Conservation (phyloP, 1,140 invertebrate species). For the Drosophila pandora region DNA sequence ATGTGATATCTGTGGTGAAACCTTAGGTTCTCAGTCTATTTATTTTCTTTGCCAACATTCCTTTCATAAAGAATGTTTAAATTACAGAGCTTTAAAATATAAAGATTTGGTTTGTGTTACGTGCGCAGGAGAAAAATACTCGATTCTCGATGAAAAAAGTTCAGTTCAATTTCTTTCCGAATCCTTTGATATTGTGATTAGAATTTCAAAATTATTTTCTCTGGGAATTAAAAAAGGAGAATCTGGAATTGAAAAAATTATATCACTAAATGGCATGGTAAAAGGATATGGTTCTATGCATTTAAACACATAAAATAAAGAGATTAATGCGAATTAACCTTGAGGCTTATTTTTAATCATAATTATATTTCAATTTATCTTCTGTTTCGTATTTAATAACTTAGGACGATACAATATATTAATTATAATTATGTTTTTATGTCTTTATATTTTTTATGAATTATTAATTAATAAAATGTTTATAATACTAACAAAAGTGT, state of each 20-base stretch:
- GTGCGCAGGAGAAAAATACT: conserved; percentile 21
- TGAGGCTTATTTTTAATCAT: too few relatives aligned
- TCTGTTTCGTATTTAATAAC: too few relatives aligned
- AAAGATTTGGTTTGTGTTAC: conserved; percentile 22
- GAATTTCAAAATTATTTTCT: conserved; percentile 40
- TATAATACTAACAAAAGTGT: too few relatives aligned
- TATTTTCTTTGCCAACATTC: conserved; percentile 71
- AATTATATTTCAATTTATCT: too few relatives aligned
- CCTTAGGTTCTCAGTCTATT: conserved; percentile 44
- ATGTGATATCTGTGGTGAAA: conserved; percentile 59
- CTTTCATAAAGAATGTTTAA: conserved; percentile 66
- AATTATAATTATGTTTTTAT: too few relatives aligned
- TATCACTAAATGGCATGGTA: neutral
- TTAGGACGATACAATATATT: too few relatives aligned
- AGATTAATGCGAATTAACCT: neutral
- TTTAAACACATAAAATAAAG: neutral
- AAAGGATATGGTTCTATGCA: neutral
- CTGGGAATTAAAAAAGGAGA: conserved; percentile 23
- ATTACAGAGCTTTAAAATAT: conserved; percentile 20
- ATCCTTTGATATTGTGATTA: conserved; percentile 20
- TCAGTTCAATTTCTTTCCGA: neutral
- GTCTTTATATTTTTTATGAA: too few relatives aligned
- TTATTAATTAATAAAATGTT: too few relatives aligned
- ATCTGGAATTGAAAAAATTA: neutral
- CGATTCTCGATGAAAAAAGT: neutral